These are phyloP conservation scores for Sorex fumeus DNA, from an alignment of 2,113 vertebrate genomes.

Conservation along the genomic window DNA sequence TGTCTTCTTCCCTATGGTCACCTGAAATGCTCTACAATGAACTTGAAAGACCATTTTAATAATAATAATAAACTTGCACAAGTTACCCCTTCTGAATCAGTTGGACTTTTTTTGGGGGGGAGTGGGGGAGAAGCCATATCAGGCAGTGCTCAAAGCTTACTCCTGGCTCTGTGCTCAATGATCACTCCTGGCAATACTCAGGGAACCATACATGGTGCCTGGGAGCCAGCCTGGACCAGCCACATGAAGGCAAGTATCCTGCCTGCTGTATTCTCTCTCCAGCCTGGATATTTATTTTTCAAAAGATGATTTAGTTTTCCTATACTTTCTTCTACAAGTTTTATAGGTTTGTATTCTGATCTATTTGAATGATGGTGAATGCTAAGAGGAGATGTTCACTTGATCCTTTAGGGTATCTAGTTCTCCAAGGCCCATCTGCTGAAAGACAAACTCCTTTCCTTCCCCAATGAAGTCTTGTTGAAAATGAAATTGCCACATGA, in stretches of 20 bases:
- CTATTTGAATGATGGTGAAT: background rate
- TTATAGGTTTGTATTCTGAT: background rate
- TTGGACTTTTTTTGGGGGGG: background rate
- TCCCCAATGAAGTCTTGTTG: background rate
- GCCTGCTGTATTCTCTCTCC: too few relatives aligned
- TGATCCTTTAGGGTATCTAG: background rate
- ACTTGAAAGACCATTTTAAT: background rate
- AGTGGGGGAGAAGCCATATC: too few relatives aligned
- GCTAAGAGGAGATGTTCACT: background rate
- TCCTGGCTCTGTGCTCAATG: too few relatives aligned
- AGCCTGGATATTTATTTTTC: too few relatives aligned
- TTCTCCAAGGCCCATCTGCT: background rate
- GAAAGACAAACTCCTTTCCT: background rate
- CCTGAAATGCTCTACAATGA: background rate
- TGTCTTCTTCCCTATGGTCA: background rate
- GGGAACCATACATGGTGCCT: too few relatives aligned
- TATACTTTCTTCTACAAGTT: background rate
- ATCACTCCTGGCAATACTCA: too few relatives aligned
- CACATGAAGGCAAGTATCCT: too few relatives aligned
- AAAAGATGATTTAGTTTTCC: background rate
- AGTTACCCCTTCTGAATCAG: background rate
- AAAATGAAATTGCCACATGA: background rate
- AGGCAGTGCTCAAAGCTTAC: too few relatives aligned
- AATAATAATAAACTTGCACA: background rate
- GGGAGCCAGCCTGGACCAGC: too few relatives aligned